phyloP scores from a whole-genome alignment of 1,140 invertebrate genomes.

The Eriosoma lanigerum region DNA sequence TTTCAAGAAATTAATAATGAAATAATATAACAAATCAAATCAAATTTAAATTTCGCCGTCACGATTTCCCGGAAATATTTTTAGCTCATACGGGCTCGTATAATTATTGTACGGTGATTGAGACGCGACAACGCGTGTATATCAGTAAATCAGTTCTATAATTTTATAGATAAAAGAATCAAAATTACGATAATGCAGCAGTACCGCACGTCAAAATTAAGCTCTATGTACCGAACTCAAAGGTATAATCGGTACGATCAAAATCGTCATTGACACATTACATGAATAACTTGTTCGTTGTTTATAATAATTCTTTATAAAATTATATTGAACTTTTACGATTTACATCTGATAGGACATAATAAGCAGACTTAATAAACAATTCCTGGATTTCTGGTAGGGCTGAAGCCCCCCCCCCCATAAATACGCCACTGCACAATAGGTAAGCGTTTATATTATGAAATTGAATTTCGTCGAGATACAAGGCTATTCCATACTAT shows the following conservation, averaged over 20 bases:
- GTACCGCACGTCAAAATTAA: background rate
- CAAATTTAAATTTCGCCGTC: background rate
- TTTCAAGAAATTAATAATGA: background rate
- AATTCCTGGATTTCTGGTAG: background rate
- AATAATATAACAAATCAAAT: background rate
- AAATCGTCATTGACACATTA: background rate
- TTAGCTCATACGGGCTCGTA: too few relatives aligned
- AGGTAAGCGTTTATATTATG: too few relatives aligned
- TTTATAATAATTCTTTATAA: background rate
- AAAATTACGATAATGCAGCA: too few relatives aligned
- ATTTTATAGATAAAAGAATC: too few relatives aligned
- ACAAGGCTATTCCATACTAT: too few relatives aligned
- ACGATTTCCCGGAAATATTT: too few relatives aligned
- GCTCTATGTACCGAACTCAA: constrained; percentile 1
- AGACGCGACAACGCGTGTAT: background rate
- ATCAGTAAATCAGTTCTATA: too few relatives aligned
- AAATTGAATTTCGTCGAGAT: too few relatives aligned
- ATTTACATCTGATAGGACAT: background rate
- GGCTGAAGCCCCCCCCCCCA: background rate
- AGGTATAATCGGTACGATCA: background rate
- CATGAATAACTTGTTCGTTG: background rate
- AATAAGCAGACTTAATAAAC: too few relatives aligned
- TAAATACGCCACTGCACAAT: constrained; percentile 11
- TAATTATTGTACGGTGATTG: background rate
- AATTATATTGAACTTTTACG: background rate